phyloP scores from a whole-genome alignment of 2,797 vertebrate genomes.

The Chromobotia macracanthus region DNA sequence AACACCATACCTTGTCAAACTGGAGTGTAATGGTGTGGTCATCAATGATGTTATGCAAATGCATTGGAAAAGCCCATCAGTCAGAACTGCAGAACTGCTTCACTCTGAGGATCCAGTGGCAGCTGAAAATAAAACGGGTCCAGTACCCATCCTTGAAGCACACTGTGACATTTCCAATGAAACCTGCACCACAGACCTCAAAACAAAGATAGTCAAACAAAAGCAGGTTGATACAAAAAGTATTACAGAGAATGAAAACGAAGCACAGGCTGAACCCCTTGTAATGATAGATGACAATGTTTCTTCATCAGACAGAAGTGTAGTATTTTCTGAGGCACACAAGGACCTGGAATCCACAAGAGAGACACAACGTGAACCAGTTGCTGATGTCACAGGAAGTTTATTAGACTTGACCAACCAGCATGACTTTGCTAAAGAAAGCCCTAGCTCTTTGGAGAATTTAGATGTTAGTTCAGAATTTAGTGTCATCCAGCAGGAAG shows the following conservation, averaged over 20 bases:
- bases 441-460: background rate
- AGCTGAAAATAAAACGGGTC: background rate
- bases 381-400: background rate
- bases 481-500: background rate
- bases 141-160: background rate
- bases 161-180: background rate
- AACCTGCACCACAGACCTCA: background rate
- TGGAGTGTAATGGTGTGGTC: conserved; percentile 75
- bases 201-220: background rate
- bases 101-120: background rate
- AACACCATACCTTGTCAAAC: conserved; percentile 74
- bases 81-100: background rate
- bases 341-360: background rate
- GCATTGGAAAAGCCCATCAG: conserved; percentile 68
- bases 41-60: conserved; percentile 82
- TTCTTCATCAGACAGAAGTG: background rate
- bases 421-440: background rate
- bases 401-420: background rate
- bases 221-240: background rate
- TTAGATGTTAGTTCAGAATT: background rate
- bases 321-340: background rate
- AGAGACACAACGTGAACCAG: background rate
- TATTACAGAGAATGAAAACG: background rate
- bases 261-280: background rate
- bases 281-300: background rate